phyloP scores from a whole-genome alignment of 2,797 vertebrate genomes.

The Rhinophrynus dorsalis region DNA sequence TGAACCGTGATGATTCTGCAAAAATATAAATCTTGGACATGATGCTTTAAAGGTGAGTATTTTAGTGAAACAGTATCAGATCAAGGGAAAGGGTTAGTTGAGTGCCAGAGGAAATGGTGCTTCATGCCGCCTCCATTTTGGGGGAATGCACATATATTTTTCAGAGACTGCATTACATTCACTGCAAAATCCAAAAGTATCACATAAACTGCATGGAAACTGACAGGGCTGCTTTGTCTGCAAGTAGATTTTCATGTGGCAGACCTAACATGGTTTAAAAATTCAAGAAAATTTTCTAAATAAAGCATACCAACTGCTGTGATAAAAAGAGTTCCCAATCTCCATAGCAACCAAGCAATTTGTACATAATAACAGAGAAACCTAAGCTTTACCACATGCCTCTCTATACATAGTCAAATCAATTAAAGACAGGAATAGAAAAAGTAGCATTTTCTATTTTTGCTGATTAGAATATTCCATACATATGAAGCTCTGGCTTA shows the following conservation, averaged over 20 bases:
- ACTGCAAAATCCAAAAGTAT: too few relatives aligned
- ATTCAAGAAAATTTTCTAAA: slow-evolving; percentile 40
- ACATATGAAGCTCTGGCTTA: neutral
- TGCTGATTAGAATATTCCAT: neutral
- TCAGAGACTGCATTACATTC: neutral
- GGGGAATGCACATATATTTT: neutral
- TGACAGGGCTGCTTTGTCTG: neutral
- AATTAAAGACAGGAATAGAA: neutral
- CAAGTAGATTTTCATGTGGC: slow-evolving; percentile 1
- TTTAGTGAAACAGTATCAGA: too few relatives aligned
- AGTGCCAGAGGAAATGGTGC: too few relatives aligned
- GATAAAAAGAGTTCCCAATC: slow-evolving; percentile 37
- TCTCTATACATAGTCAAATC: slow-evolving; percentile 14
- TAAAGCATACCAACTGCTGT: slow-evolving; percentile 27
- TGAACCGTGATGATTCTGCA: too few relatives aligned
- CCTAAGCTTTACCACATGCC: slow-evolving; percentile 3
- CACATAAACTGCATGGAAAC: neutral
- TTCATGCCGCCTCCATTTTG: too few relatives aligned
- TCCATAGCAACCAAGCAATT: slow-evolving; percentile 41
- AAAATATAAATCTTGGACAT: too few relatives aligned
- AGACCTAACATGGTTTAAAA: slow-evolving; percentile 2
- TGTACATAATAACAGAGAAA: slow-evolving; percentile 22
- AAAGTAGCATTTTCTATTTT: neutral
- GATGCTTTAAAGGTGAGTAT: too few relatives aligned
- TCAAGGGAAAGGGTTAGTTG: too few relatives aligned